Percentiles rank a stretch among this genome's conserved stretches.
Evolutionary conservation across 2,113 vertebrate genomes (phyloP).

Genomic region (Notechis scutatus): DNA sequence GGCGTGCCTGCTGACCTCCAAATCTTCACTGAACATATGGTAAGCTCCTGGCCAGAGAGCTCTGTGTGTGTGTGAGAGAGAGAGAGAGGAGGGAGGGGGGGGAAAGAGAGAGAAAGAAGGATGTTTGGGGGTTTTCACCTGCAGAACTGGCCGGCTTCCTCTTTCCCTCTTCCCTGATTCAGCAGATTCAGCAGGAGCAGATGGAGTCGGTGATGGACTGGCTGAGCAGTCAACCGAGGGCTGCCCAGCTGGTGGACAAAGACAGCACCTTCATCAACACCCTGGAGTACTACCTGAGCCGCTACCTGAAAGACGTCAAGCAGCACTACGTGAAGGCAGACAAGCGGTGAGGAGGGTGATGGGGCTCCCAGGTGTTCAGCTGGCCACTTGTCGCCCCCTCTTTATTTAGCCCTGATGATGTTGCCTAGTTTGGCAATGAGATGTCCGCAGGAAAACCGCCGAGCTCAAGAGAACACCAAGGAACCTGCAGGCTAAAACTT

Average conservation of each 20-base stretch:
- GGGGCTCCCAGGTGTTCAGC: not conserved
- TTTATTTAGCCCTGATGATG: fast-evolving
- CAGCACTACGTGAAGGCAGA: slow-evolving; percentile 92
- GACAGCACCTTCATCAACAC: slow-evolving; percentile 92
- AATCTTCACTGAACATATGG: slow-evolving; percentile 98
- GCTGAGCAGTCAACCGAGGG: slow-evolving; percentile 91
- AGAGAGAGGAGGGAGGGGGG: too few relatives aligned
- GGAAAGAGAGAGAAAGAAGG: fast-evolving
- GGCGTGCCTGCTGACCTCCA: slow-evolving; percentile 87
- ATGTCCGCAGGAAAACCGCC: not conserved
- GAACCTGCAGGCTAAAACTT: not conserved
- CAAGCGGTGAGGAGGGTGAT: slow-evolving; percentile 78
- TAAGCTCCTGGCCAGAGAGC: slow-evolving; percentile 53
- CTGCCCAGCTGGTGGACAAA: slow-evolving; percentile 93
- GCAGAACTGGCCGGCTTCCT: not conserved
- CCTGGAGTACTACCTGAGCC: slow-evolving; percentile 86
- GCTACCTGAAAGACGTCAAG: slow-evolving; percentile 94
- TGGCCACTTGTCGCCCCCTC: too few relatives aligned
- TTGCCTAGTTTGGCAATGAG: not conserved
- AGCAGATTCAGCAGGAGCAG: slow-evolving; percentile 94
- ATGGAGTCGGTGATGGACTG: slow-evolving; percentile 91
- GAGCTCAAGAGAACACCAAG: not conserved
- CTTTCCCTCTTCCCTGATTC: slow-evolving; percentile 2
- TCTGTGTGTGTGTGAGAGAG: too few relatives aligned
- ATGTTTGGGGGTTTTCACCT: fast-evolving